Conservation (phyloP, 2,797 vertebrate genomes). For the Ceryle rudis region DNA sequence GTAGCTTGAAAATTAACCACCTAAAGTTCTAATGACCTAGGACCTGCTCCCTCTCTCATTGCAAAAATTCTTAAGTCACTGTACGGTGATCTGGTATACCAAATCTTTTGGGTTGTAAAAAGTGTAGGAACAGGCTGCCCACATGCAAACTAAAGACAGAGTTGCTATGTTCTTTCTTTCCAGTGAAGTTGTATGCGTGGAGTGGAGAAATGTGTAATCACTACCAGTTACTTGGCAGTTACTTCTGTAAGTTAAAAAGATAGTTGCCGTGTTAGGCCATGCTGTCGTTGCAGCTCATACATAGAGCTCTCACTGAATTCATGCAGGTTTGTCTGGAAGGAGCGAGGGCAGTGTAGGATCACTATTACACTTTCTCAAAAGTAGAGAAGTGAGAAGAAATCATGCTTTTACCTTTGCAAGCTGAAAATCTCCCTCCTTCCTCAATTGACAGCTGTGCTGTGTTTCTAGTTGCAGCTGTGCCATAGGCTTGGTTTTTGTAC, state of each 20-base stretch:
- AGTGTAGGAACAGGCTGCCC: not conserved
- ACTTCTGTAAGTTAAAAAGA: slow-evolving; percentile 4
- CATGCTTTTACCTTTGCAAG: not conserved
- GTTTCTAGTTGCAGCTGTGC: not conserved
- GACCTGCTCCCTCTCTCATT: not conserved
- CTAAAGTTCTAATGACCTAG: not conserved
- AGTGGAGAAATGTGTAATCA: slow-evolving; percentile 39
- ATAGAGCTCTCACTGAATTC: not conserved
- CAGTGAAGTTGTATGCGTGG: not conserved
- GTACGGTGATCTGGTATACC: not conserved
- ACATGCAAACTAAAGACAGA: not conserved
- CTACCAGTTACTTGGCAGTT: slow-evolving; percentile 44
- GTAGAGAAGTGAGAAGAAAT: not conserved
- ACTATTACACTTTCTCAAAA: not conserved
- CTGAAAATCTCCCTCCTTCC: not conserved
- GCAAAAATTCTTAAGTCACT: not conserved
- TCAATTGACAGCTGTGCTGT: not conserved
- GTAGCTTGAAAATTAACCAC: not conserved
- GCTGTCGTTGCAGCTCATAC: not conserved
- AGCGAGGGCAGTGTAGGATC: not conserved
- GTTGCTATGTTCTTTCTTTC: slow-evolving; percentile 11
- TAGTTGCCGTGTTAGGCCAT: not conserved
- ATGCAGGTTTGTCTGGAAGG: not conserved
- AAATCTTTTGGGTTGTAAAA: not conserved
- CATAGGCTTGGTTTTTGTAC: not conserved